Evolutionary conservation across 2,797 vertebrate species (phyloP), one percentile per base, ranked within the genome.

Genomic region (Neosilurus mollespiculum): DNA sequence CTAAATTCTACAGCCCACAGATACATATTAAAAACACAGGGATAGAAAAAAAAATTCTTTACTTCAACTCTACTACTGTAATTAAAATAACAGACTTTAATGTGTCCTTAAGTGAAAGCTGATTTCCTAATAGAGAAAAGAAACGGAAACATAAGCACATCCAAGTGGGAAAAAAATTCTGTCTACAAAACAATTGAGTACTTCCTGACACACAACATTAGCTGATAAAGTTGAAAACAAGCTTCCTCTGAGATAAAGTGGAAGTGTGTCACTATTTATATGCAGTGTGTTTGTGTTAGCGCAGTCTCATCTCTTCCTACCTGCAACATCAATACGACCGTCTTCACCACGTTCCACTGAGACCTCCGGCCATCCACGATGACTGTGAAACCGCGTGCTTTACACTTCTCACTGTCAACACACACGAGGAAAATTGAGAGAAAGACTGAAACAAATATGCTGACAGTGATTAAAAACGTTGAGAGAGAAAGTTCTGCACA

Each of bases 331-430:
- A 99, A 93, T 83, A 99, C 97, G 82, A 99, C 98, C 0, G 98
- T 99, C 94, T 99, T 99, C 81, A 99, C 98, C 62, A 97, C 95
- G 11, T 97, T 99, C 98, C 98, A 99, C 86, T 98, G 97, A 84
- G 98, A 98, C 90, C 96, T 98, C 81, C 98, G 95, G 70, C 98
- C 98, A 64, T 99, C 98, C 88, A 99, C 98, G 78, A 99, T 99
- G 80, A 99, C 98, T 0, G 98, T 99, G 94, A 99, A 99, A 85
- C 98, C 98, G 84, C 98, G 95, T 78, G 98, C 96, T 91, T 99
- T 99, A 91, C 98, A 99, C 84, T 99, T 99, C 85, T 97, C 96
- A 92, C 98, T 99, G 65, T 14, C n/a, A 43, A 81, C 51, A 82
- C 3, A 80, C 34, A 37, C 30, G 4, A 43, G 43, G 43, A 43